phyloP scores from a whole-genome alignment of 2,888 invertebrate species.

The Sinelater perroti region DNA sequence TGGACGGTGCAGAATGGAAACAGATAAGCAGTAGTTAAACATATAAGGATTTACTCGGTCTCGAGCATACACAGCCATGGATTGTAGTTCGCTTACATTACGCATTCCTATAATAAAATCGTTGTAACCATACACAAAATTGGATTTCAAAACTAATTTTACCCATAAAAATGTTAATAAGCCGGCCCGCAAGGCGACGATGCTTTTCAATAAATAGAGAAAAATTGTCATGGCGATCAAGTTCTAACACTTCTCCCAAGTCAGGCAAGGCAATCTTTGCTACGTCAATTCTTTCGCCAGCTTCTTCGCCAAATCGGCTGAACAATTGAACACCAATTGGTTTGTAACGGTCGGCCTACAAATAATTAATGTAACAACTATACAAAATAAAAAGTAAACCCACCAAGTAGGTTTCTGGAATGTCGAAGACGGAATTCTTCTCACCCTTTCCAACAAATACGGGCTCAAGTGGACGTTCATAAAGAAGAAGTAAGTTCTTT shows the following conservation, averaged over 20 bases:
- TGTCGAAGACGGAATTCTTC: slow-evolving; percentile 67
- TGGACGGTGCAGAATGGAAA: slow-evolving; percentile 76
- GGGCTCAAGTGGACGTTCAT: slow-evolving; percentile 80
- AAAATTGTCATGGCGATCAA: slow-evolving; percentile 72
- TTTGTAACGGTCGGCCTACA: slow-evolving; percentile 65
- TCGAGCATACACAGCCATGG: slow-evolving; percentile 74
- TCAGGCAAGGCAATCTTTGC: slow-evolving; percentile 66
- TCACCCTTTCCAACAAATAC: slow-evolving; percentile 80
- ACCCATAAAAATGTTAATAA: slow-evolving; percentile 76
- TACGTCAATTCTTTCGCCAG: slow-evolving; percentile 64
- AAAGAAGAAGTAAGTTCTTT: slow-evolving; percentile 71
- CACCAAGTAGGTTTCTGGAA: slow-evolving; percentile 70
- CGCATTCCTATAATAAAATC: slow-evolving; percentile 68
- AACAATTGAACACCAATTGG: slow-evolving; percentile 67
- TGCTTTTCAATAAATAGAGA: slow-evolving; percentile 79
- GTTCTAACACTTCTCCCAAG: slow-evolving; percentile 65
- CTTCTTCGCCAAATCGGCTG: slow-evolving; percentile 68
- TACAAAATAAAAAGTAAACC: too few species aligned
- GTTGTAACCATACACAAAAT: too few species aligned
- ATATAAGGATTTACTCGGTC: slow-evolving; percentile 81
- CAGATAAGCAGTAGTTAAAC: slow-evolving; percentile 81
- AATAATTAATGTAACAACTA: too few species aligned
- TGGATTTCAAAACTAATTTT: too few species aligned
- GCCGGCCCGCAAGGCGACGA: slow-evolving; percentile 72
- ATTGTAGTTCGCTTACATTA: slow-evolving; percentile 74